Conservation (phyloP, 2,113 vertebrate genomes). For the Isurus oxyrinchus region DNA sequence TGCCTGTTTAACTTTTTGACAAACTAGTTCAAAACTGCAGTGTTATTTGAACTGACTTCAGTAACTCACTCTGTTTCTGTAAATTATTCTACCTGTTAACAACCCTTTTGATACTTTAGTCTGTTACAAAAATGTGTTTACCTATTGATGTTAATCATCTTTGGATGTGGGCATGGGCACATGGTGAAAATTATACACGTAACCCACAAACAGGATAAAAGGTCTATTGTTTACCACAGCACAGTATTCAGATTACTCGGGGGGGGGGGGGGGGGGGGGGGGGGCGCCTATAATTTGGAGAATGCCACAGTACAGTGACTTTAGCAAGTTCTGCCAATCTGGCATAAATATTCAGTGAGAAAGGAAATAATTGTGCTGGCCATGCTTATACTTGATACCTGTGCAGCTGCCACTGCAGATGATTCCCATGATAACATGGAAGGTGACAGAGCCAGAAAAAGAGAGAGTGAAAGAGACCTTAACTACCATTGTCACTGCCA, state of each 20-base stretch:
- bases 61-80: neutral
- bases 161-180: neutral
- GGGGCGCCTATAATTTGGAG: neutral
- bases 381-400: neutral
- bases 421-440: neutral
- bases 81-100: neutral
- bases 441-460: neutral
- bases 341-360: too few species aligned
- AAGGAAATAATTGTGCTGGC: neutral
- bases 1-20: neutral
- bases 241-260: neutral
- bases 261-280: too few species aligned
- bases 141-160: neutral
- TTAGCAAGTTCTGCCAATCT: neutral
- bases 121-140: neutral
- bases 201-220: neutral
- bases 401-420: neutral
- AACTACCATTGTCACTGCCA: neutral
- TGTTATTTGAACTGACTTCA: neutral
- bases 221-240: neutral
- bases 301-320: neutral
- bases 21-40: neutral
- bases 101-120: neutral
- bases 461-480: neutral
- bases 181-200: neutral